A percentile compares a stretch with the other conserved stretches of the same genome.
Conservation (phyloP, 1,140 invertebrate species). For the Macrotrachela quadricornifera region DNA sequence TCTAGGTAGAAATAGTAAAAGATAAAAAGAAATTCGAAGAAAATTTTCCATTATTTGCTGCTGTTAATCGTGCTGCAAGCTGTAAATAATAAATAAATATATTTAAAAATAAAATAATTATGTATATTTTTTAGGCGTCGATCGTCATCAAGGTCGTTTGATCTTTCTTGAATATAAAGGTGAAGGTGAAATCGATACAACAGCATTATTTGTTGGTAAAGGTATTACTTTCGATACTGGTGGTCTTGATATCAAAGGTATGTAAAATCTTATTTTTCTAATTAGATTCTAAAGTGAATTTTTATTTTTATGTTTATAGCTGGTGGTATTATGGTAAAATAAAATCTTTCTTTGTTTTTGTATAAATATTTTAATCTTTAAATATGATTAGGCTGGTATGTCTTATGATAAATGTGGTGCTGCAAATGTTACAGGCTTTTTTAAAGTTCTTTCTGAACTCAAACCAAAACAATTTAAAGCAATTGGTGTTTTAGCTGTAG, state of each 20-base stretch:
- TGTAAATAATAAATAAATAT: conserved; percentile 21
- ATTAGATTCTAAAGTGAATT: neutral
- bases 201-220: conserved; percentile 72
- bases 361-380: neutral
- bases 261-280: too few species aligned
- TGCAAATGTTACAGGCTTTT: conserved; percentile 73
- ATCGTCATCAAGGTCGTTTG: conserved; percentile 3
- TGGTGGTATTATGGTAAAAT: conserved; percentile 58
- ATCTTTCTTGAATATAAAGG: conserved; percentile 15
- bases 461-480: conserved; percentile 63
- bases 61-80: conserved; percentile 65
- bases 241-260: conserved; percentile 52
- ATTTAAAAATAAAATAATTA: neutral
- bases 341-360: conserved; percentile 32
- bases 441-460: conserved; percentile 46
- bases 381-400: neutral
- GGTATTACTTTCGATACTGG: conserved; percentile 61
- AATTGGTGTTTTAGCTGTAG: conserved; percentile 58
- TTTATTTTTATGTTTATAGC: conserved; percentile 17
- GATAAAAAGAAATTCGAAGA: conserved; percentile 43
- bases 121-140: neutral
- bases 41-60: conserved; percentile 67
- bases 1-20: conserved; percentile 42
- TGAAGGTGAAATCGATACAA: conserved; percentile 43
- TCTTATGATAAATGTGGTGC: conserved; percentile 78